These are phyloP conservation scores for Dallia pectoralis DNA, from an alignment of 2,797 vertebrate species.

Conservation along the genomic window DNA sequence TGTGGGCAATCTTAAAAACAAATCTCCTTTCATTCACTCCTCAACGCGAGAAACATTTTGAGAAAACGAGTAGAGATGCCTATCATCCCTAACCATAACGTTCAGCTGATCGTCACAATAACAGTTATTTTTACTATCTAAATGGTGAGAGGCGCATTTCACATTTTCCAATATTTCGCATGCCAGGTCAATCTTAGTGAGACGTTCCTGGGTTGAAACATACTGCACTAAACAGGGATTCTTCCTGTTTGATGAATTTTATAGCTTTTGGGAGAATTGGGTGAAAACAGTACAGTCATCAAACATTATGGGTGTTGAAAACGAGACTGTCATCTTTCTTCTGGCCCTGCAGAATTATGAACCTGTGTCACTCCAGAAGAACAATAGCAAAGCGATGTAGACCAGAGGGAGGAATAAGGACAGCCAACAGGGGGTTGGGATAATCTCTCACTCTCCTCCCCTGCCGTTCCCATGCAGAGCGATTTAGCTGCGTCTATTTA, in stretches of 20 bases:
- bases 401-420: slow-evolving; percentile 11
- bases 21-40: no score
- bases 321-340: slow-evolving; percentile 52
- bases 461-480: not conserved
- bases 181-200: slow-evolving; percentile 36
- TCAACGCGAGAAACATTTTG: no score
- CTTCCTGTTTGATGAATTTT: slow-evolving; percentile 56
- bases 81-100: not conserved
- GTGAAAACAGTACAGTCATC: slow-evolving; percentile 35
- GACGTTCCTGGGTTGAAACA: slow-evolving; percentile 31
- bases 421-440: not conserved
- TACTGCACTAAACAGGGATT: slow-evolving; percentile 31
- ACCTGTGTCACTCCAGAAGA: slow-evolving; percentile 40
- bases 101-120: not conserved
- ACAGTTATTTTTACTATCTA: not conserved
- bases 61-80: no score
- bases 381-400: slow-evolving; percentile 45
- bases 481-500: slow-evolving; percentile 1
- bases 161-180: slow-evolving; percentile 42
- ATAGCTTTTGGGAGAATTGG: slow-evolving; percentile 49
- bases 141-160: slow-evolving; percentile 30
- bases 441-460: not conserved
- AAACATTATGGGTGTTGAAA: slow-evolving; percentile 44
- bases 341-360: slow-evolving; percentile 52
- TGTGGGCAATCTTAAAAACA: no score